Percentiles rank a stretch among this genome's conserved stretches.
These are phyloP conservation scores for Cactoblastis cactorum DNA, from an alignment of 2,888 invertebrate genomes.

Conservation along the genomic window DNA sequence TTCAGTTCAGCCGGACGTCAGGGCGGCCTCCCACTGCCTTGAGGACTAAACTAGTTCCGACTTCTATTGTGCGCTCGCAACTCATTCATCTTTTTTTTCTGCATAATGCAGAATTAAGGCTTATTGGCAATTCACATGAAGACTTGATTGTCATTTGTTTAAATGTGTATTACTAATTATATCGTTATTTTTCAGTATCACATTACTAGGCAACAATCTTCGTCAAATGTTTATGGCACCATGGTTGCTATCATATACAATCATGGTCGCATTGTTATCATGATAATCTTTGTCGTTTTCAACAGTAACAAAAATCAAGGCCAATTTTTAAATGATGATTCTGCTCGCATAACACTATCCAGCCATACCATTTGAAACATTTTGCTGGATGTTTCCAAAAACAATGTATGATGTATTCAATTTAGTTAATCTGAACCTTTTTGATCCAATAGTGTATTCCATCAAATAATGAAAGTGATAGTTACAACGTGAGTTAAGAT, in stretches of 20 bases:
- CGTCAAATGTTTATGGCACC: neutral
- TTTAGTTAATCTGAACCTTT: too few species aligned
- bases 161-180: too few species aligned
- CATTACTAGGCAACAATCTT: neutral
- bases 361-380: too few species aligned
- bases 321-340: neutral
- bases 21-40: conserved; percentile 40
- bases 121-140: neutral
- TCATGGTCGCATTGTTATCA: neutral
- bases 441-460: too few species aligned
- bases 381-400: too few species aligned
- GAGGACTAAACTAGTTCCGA: conserved; percentile 35
- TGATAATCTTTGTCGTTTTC: conserved; percentile 3
- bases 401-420: too few species aligned
- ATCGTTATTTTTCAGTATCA: neutral
- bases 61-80: conserved; percentile 13
- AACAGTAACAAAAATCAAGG: neutral
- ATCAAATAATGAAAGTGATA: too few species aligned
- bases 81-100: neutral
- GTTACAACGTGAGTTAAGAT: too few species aligned
- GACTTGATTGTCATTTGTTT: neutral
- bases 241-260: neutral
- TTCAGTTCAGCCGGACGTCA: conserved; percentile 43
- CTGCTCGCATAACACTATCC: neutral
- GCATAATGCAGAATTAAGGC: neutral